Evolutionary conservation across 2,113 vertebrate species (phyloP), one percentile per base, ranked within the genome.

Genomic region (Barbus barbus): DNA sequence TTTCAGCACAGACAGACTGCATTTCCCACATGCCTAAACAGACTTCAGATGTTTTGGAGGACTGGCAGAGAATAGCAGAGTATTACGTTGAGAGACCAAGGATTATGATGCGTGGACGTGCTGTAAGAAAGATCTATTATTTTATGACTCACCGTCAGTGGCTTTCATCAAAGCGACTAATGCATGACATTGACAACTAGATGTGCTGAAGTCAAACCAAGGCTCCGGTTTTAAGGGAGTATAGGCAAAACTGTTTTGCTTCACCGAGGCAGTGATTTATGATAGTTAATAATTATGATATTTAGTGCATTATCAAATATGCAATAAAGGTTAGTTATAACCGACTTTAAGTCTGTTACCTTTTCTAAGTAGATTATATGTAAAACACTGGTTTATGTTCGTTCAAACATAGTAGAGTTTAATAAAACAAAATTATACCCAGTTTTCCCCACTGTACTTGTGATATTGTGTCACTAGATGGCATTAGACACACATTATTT

Each of bases 61-160:
- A 91, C 81, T 84, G 79, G 86, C 84, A 90, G 86, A 89, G 80
- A 81, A 81, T 80, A 86, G 84, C 78, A 75, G 86, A 89, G 58
- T 86, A 83, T 83, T 86, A 56, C 71, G 87, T 89, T 85, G 88
- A 90, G 56, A 89, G 89, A n/a, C 86, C 92, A 65, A 67, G 88
- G 58, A 86, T 95, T 65, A 65, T 90, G 58, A 86, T 95, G 41
- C 76, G 87, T 24, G 94, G 94, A 89, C 85, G 93, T 71, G 89
- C 93, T 84, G 94, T 95, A 94, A 91, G 81, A 63, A 63, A 61
- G n/a, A 46, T 81, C 60, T 46, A 8, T 78, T 61, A 22, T 76
- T 33, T 77, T 65, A 48, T 13, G 28, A 69, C 18, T 38, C 28
- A 72, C 16, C 51, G 9, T 16, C 14, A 12, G 26, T 65, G 60